Evolutionary conservation across 2,888 invertebrate genomes (phyloP).

Genomic region (Melanchra persicariae): DNA sequence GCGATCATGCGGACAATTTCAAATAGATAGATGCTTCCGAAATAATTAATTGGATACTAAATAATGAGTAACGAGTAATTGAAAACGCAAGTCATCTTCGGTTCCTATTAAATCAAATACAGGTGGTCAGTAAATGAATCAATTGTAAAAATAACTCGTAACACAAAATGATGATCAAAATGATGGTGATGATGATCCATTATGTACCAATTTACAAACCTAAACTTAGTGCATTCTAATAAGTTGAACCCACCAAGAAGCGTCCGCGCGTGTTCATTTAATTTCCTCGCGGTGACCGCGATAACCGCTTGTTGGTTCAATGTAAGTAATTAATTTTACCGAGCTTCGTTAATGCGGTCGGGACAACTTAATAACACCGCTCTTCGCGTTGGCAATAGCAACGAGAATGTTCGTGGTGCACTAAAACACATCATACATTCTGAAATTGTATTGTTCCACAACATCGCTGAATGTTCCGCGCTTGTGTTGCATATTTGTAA

Average conservation of each 20-base stretch:
- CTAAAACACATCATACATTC: constrained; percentile 55
- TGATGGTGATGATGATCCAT: too few species aligned
- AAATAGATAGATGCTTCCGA: constrained; percentile 73
- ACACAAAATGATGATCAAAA: neutral
- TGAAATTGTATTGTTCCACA: constrained; percentile 63
- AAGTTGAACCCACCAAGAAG: constrained; percentile 73
- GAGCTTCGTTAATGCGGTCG: constrained; percentile 77
- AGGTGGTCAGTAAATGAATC: neutral
- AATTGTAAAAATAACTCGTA: neutral
- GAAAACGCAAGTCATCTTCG: neutral
- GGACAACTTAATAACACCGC: constrained; percentile 77
- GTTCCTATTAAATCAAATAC: neutral
- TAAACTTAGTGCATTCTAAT: constrained; percentile 64
- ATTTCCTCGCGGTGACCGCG: constrained; percentile 83
- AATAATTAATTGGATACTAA: constrained; percentile 52
- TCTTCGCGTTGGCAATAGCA: constrained; percentile 55
- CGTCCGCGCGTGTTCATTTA: constrained; percentile 79
- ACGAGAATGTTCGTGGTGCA: constrained; percentile 53
- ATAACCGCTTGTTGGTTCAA: constrained; percentile 83
- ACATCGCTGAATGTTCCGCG: constrained; percentile 34
- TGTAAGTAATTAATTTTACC: constrained; percentile 85
- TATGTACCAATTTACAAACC: constrained; percentile 10
- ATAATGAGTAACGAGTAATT: constrained; percentile 22
- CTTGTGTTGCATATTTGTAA: constrained; percentile 36
- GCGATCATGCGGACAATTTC: constrained; percentile 76